Evolutionary conservation across 2,888 invertebrate genomes (phyloP).

Genomic region (Nasonia oneida): DNA sequence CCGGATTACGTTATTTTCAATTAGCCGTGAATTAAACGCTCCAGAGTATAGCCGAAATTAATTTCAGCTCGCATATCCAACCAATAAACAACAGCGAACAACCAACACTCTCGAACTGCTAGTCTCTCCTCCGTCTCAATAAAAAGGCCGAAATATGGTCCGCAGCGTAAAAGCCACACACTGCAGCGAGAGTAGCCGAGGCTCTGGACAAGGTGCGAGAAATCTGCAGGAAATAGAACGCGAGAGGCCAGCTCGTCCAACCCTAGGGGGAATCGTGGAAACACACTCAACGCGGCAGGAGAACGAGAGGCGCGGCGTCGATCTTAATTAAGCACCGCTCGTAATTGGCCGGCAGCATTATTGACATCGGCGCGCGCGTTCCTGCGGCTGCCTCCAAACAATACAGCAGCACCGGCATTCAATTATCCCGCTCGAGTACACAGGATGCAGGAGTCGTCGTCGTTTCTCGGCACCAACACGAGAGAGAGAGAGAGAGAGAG

Average conservation of each 20-base stretch:
- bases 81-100: no score
- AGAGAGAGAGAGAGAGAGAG: neutral
- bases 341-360: slow-evolving; percentile 70
- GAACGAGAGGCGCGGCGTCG: slow-evolving; percentile 60
- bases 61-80: no score
- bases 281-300: neutral
- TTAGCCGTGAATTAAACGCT: neutral
- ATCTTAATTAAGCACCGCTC: slow-evolving; percentile 73
- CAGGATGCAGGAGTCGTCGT: slow-evolving; percentile 64
- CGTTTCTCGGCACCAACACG: slow-evolving; percentile 24
- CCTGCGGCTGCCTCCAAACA: slow-evolving; percentile 73
- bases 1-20: neutral
- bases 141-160: slow-evolving; percentile 30
- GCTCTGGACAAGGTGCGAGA: neutral
- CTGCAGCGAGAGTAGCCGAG: no score
- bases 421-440: slow-evolving; percentile 73
- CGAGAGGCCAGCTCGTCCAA: neutral
- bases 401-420: slow-evolving; percentile 73
- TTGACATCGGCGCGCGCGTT: slow-evolving; percentile 71
- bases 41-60: no score
- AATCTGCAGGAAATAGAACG: slow-evolving; percentile 49
- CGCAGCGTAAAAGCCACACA: neutral
- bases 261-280: slow-evolving; percentile 40
- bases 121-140: neutral
- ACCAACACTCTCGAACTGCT: neutral